Evolutionary conservation across 2,797 vertebrate species (phyloP).

Genomic region (Morus bassanus): DNA sequence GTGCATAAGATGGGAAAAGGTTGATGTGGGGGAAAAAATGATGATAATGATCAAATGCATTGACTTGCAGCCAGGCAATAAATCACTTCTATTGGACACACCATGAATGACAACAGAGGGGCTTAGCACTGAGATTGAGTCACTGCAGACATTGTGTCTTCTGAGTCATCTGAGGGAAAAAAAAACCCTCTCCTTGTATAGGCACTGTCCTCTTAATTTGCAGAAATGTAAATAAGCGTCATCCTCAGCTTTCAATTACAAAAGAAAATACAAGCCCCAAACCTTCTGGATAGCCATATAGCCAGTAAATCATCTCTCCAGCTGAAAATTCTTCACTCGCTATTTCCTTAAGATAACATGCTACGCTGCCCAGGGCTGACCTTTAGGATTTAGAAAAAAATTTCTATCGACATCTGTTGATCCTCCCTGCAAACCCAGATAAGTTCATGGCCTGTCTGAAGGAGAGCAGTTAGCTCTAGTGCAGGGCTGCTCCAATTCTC

Average conservation of each 20-base stretch:
- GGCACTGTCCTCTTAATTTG: neutral
- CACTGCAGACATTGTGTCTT: neutral
- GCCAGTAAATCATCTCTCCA: neutral
- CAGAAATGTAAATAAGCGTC: neutral
- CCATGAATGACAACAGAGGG: neutral
- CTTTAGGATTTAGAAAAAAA: neutral
- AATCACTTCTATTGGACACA: constrained; percentile 47
- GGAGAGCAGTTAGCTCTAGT: neutral
- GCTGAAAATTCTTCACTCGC: accelerated
- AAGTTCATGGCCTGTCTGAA: neutral
- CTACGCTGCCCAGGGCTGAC: neutral
- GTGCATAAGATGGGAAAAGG: neutral
- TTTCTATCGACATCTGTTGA: neutral
- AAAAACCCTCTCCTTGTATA: neutral
- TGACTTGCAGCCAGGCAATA: constrained; percentile 44
- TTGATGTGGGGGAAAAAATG: neutral
- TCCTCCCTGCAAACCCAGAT: neutral
- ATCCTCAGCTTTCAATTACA: neutral
- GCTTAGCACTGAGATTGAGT: neutral
- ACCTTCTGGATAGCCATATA: neutral
- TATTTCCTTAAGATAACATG: neutral
- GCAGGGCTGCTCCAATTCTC: neutral
- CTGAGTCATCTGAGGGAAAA: neutral
- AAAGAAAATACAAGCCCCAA: neutral
- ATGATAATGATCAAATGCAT: constrained; percentile 51